These are phyloP conservation scores for Glaucomys volans DNA, from an alignment of 2,113 vertebrate genomes.

Conservation along the genomic window DNA sequence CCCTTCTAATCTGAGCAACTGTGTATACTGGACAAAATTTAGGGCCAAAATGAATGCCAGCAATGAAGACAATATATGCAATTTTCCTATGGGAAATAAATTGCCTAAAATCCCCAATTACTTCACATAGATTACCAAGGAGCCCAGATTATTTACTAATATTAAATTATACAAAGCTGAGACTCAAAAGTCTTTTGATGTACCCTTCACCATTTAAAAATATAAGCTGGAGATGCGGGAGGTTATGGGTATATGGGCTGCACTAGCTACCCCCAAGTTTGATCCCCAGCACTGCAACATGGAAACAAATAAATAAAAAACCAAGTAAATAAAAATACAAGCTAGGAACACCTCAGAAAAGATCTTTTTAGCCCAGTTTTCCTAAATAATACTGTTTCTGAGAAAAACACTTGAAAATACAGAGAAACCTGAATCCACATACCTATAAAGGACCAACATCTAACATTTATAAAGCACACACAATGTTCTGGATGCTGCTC, in stretches of 20 bases:
- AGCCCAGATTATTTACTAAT: background rate
- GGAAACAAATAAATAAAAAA: background rate
- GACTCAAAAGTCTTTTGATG: background rate
- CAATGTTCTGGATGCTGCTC: background rate
- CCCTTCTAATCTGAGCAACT: constrained; percentile 5
- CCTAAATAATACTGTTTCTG: background rate
- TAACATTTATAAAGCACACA: background rate
- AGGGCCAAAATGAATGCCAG: background rate
- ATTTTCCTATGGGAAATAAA: background rate
- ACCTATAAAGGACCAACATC: background rate
- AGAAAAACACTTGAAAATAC: constrained; percentile 29
- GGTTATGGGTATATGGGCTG: background rate
- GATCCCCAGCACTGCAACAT: background rate
- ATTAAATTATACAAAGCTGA: constrained; percentile 17
- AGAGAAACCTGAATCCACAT: background rate
- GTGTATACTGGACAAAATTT: background rate
- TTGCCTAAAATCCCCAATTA: background rate
- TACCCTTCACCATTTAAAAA: background rate
- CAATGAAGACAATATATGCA: background rate
- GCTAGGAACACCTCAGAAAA: background rate
- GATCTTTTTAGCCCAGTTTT: background rate
- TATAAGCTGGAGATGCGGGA: background rate
- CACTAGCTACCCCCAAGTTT: background rate
- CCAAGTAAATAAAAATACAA: background rate
- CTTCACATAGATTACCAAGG: background rate